phyloP scores from a whole-genome alignment of 2,888 invertebrate species.

The Drosophila anomalata region DNA sequence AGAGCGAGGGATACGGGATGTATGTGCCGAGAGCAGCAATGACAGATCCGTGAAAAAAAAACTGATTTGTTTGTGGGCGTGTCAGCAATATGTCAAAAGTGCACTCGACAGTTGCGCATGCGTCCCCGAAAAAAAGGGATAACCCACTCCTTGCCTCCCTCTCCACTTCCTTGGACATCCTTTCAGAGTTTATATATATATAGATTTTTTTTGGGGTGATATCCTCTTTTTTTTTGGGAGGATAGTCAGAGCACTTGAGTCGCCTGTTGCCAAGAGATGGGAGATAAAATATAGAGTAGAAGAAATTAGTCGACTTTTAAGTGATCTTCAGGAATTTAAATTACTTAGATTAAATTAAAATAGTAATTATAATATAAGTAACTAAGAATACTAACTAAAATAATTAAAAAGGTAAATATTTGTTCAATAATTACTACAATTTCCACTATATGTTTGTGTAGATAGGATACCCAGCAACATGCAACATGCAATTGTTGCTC shows the following conservation, averaged over 20 bases:
- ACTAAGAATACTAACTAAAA: neutral
- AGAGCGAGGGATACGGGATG: slow-evolving; percentile 1
- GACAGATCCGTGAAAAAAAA: slow-evolving; percentile 30
- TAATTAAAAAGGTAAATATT: neutral
- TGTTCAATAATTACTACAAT: neutral
- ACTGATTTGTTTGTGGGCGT: slow-evolving; percentile 75
- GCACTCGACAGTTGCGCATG: slow-evolving; percentile 69
- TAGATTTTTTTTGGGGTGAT: slow-evolving; percentile 12
- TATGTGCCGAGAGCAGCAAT: slow-evolving; percentile 16
- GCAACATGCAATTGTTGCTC: slow-evolving; percentile 4
- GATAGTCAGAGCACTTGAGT: slow-evolving; percentile 42
- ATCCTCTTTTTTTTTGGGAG: slow-evolving; percentile 19
- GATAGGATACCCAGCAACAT: neutral
- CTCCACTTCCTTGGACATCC: neutral
- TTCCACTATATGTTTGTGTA: neutral
- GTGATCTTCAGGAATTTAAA: neutral
- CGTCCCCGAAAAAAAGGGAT: slow-evolving; percentile 43
- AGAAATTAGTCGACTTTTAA: slow-evolving; percentile 1
- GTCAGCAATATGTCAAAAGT: slow-evolving; percentile 73
- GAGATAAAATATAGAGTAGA: neutral
- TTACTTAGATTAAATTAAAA: neutral
- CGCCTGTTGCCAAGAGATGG: neutral
- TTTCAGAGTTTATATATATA: slow-evolving; percentile 3
- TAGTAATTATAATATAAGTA: neutral
- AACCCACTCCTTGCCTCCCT: slow-evolving; percentile 4